A percentile compares a stretch with the other conserved stretches of the same genome.
Evolutionary conservation across 2,888 invertebrate species (phyloP).

Genomic region (Scaptodrosophila latifasciaeformis): DNA sequence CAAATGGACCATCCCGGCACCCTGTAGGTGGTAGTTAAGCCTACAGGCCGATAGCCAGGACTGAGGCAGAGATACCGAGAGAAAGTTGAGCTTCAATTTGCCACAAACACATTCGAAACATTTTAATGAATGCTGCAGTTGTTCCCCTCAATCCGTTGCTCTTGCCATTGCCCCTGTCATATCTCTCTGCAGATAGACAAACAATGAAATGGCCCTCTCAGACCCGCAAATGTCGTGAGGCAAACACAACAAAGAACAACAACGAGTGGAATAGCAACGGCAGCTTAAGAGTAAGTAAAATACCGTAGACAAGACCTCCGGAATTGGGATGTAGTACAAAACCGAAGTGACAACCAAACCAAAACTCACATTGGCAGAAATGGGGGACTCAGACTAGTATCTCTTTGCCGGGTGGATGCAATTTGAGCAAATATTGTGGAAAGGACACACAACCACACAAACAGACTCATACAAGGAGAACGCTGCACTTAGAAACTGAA

Average conservation of each 20-base stretch:
- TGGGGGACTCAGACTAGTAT: no score
- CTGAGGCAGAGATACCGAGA: conserved; percentile 30
- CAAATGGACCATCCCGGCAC: not conserved
- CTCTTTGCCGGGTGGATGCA: no score
- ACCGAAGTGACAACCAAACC: not conserved
- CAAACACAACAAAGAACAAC: conserved; percentile 1
- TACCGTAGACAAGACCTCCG: conserved; percentile 34
- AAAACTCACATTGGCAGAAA: no score
- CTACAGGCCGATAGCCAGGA: conserved; percentile 1
- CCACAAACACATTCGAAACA: conserved; percentile 69
- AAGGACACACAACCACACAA: conserved; percentile 13
- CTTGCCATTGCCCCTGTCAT: conserved; percentile 11
- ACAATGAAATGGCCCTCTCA: conserved; percentile 35
- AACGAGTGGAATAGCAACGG: no score
- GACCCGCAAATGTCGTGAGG: not conserved
- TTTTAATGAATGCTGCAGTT: conserved; percentile 62
- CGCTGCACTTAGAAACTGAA: not conserved
- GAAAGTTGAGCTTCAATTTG: conserved; percentile 50
- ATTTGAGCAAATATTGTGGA: conserved; percentile 62
- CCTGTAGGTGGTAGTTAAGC: no score
- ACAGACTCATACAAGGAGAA: not conserved
- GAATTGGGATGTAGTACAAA: not conserved
- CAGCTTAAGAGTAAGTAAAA: conserved; percentile 55
- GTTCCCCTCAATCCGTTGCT: not conserved
- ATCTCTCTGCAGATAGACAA: conserved; percentile 46